phyloP scores from a whole-genome alignment of 2,888 invertebrate species.

The Drosophila yooni region DNA sequence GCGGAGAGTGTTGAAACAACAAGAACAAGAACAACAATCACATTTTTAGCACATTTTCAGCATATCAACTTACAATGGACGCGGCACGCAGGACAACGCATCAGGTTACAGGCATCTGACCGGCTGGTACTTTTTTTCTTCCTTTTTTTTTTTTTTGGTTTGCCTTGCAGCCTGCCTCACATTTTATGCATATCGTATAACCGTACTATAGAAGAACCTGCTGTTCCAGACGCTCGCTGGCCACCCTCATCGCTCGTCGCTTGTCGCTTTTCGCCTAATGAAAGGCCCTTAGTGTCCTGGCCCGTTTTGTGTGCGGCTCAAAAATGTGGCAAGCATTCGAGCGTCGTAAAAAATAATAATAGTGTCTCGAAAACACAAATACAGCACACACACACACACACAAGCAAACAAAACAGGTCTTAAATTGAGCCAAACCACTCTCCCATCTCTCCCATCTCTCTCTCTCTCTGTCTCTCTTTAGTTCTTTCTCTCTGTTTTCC shows the following conservation, averaged over 20 bases:
- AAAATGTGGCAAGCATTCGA: slow-evolving; percentile 68
- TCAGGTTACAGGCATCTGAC: slow-evolving; percentile 64
- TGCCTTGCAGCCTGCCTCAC: slow-evolving; percentile 4
- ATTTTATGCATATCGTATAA: slow-evolving; percentile 70
- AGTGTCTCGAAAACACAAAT: slow-evolving; percentile 48
- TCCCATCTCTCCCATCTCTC: slow-evolving; percentile 32
- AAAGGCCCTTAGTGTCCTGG: slow-evolving; percentile 69
- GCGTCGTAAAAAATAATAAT: slow-evolving; percentile 78
- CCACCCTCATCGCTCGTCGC: slow-evolving; percentile 65
- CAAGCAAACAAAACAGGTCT: slow-evolving; percentile 54
- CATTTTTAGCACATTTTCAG: slow-evolving; percentile 80
- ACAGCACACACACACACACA: slow-evolving; percentile 1
- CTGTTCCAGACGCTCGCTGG: slow-evolving; percentile 31
- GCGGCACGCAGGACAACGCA: slow-evolving; percentile 63
- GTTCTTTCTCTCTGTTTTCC: neutral
- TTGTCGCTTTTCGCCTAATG: slow-evolving; percentile 58
- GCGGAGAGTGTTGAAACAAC: slow-evolving; percentile 37
- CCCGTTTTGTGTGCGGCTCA: slow-evolving; percentile 25
- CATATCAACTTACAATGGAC: slow-evolving; percentile 73
- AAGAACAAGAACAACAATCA: slow-evolving; percentile 40
- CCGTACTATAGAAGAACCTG: slow-evolving; percentile 29
- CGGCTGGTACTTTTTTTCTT: slow-evolving; percentile 14
- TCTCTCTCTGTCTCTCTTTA: neutral
- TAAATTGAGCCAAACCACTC: slow-evolving; percentile 42
- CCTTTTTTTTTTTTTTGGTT: neutral